Evolutionary conservation across 1,140 invertebrate genomes (phyloP).

Genomic region (Leptopilina boulardi): DNA sequence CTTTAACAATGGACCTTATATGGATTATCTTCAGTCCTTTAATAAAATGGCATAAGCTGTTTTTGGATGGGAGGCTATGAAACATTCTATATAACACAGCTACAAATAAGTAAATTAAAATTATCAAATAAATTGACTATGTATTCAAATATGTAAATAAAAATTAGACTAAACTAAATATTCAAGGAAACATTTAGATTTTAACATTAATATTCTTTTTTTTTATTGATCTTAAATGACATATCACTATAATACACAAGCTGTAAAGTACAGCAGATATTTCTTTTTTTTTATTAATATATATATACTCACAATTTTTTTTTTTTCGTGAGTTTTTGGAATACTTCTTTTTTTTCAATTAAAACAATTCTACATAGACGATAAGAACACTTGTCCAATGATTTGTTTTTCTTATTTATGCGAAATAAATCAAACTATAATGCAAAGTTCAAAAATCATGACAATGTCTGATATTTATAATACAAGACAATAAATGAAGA

Average conservation of each 20-base stretch:
- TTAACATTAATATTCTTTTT: slow-evolving; percentile 31
- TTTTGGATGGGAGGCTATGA: too few species aligned
- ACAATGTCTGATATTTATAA: neutral
- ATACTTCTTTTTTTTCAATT: neutral
- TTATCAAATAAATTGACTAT: too few species aligned
- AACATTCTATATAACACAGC: too few species aligned
- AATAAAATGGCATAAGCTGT: too few species aligned
- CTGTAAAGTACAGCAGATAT: slow-evolving; percentile 23
- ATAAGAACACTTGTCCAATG: slow-evolving; percentile 21
- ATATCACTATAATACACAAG: slow-evolving; percentile 30
- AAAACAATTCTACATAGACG: neutral
- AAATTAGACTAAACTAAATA: neutral
- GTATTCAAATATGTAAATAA: too few species aligned
- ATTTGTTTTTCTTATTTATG: neutral
- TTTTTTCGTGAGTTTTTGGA: neutral
- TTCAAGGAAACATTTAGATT: neutral
- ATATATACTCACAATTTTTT: slow-evolving; percentile 9
- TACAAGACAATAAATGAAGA: neutral
- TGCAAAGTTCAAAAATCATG: neutral
- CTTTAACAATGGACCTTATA: too few species aligned
- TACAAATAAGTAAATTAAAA: too few species aligned
- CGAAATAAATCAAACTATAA: slow-evolving; percentile 1
- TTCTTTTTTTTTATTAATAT: too few species aligned
- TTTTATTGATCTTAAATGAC: slow-evolving; percentile 27
- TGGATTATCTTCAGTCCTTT: too few species aligned